Evolutionary conservation across 2,113 vertebrate species (phyloP).

Genomic region (Psittacus erithacus): DNA sequence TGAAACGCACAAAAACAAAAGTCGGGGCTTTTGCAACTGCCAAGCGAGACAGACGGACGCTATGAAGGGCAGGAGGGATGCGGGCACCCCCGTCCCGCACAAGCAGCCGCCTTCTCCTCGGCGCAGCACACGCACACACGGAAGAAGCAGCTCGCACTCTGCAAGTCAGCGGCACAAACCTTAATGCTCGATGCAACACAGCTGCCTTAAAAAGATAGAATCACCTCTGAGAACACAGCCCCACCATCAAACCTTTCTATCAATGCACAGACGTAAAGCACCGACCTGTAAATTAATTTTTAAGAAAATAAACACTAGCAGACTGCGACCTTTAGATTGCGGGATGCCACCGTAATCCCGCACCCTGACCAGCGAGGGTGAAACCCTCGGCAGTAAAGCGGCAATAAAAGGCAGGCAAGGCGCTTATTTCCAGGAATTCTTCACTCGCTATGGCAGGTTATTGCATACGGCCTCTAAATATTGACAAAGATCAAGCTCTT

Average conservation of each 20-base stretch:
- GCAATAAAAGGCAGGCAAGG: background rate
- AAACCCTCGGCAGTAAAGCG: background rate
- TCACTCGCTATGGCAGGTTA: background rate
- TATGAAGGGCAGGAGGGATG: background rate
- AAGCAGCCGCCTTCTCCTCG: background rate
- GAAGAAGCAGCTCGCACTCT: background rate
- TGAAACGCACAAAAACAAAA: conserved; percentile 15
- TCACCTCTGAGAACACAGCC: background rate
- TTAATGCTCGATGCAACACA: background rate
- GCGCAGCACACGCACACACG: background rate
- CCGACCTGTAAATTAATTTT: background rate
- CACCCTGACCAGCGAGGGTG: background rate
- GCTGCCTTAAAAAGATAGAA: background rate
- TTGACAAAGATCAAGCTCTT: conserved; percentile 15
- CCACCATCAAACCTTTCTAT: background rate
- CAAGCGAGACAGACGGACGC: background rate
- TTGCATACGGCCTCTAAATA: background rate
- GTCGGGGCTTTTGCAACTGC: background rate
- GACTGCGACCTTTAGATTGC: conserved; percentile 6
- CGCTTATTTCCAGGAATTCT: conserved; percentile 43
- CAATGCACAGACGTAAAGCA: background rate
- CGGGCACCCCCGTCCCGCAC: background rate
- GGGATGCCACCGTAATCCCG: background rate
- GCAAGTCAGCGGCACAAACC: background rate
- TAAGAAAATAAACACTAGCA: background rate